A percentile compares a stretch with the other conserved stretches of the same genome.
Evolutionary conservation across 2,797 vertebrate species (phyloP).

Genomic region (Enteromius viviparus): DNA sequence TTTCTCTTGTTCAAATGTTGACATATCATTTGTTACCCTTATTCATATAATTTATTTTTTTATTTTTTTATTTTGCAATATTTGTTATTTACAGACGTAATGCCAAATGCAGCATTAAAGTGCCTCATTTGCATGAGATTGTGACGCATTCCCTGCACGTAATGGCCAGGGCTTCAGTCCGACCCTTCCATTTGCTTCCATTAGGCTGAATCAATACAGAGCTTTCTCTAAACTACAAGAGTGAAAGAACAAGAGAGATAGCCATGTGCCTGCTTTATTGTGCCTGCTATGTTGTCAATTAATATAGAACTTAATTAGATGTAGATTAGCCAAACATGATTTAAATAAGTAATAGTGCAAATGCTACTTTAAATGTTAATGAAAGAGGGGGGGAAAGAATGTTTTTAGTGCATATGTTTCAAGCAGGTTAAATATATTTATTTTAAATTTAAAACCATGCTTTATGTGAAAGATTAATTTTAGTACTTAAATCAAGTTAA

Average conservation of each 20-base stretch:
- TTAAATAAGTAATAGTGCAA: not conserved
- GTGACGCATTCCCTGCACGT: not conserved
- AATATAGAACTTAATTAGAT: slow-evolving; percentile 3
- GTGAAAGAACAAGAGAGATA: not conserved
- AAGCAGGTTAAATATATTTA: not conserved
- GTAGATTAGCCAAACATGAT: not conserved
- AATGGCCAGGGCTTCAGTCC: slow-evolving; percentile 17
- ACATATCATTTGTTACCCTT: not conserved
- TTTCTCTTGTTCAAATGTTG: not conserved
- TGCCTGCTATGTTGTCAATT: not conserved
- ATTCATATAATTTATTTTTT: not conserved
- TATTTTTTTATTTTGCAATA: not conserved
- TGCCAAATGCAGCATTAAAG: not conserved
- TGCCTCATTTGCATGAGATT: slow-evolving; percentile 31
- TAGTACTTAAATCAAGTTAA: too few species aligned
- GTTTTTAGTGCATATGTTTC: not conserved
- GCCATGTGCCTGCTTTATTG: not conserved
- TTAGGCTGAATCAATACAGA: slow-evolving; percentile 52
- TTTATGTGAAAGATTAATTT: not conserved
- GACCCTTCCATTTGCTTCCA: slow-evolving; percentile 25
- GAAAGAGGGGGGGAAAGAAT: not conserved
- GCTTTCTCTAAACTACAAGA: slow-evolving; percentile 22
- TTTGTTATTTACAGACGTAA: not conserved
- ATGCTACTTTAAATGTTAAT: not conserved
- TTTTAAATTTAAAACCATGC: not conserved